Evolutionary conservation across 64 coral and sea anemone genomes (phyloP).

Genomic region (Montipora foliosa): DNA sequence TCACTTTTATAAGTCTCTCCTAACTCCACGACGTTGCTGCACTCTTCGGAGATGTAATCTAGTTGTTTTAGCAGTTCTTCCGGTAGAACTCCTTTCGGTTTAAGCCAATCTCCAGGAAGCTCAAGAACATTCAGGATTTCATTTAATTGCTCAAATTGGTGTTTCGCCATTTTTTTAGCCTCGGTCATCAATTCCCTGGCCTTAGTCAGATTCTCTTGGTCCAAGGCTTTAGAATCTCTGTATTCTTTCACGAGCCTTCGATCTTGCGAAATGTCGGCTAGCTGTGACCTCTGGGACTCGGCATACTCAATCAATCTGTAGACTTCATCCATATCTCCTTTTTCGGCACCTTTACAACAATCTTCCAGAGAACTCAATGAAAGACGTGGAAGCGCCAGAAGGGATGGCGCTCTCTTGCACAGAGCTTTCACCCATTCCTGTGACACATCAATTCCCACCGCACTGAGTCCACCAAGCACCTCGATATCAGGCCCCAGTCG

Average conservation of each 20-base stretch:
- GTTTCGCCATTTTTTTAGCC: conserved; percentile 47
- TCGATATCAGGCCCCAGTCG: conserved; percentile 6
- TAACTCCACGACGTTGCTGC: neutral
- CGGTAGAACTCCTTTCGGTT: conserved; percentile 19
- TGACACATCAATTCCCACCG: neutral
- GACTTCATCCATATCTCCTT: conserved; percentile 40
- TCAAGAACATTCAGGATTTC: conserved; percentile 37
- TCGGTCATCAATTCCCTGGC: conserved; percentile 56
- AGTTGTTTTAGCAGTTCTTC: conserved; percentile 17
- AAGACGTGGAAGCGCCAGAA: conserved; percentile 12
- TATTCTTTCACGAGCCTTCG: neutral
- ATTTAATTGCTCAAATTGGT: conserved; percentile 9
- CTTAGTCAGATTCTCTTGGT: conserved; percentile 57
- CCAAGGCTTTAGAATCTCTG: conserved; percentile 10
- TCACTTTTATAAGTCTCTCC: conserved; percentile 1
- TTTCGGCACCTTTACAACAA: conserved; percentile 19
- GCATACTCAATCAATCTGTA: neutral
- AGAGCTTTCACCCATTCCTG: neutral
- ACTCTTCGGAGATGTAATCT: conserved; percentile 25
- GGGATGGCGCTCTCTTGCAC: conserved; percentile 13
- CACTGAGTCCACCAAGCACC: neutral
- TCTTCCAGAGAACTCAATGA: neutral
- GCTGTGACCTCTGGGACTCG: neutral
- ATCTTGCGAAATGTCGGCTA: neutral
- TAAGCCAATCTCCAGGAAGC: conserved; percentile 62